These are phyloP conservation scores for Suricata suricatta DNA, from an alignment of 2,113 vertebrate species.

Conservation along the genomic window DNA sequence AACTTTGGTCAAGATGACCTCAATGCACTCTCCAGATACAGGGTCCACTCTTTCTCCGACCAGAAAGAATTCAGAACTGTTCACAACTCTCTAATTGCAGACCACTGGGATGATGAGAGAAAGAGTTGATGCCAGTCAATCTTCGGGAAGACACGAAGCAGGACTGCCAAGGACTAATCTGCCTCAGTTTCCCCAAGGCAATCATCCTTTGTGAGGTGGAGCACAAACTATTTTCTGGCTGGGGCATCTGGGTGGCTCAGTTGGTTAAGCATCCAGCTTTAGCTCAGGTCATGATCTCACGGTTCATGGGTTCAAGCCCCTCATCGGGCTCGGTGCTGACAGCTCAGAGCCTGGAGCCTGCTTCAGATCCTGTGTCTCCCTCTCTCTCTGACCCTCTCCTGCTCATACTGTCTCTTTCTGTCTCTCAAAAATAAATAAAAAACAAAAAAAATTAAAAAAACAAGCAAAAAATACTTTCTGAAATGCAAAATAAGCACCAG, in stretches of 20 bases:
- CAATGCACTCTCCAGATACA: neutral
- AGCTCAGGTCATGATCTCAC: no score
- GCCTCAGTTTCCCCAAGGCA: neutral
- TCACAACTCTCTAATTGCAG: neutral
- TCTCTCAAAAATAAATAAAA: no score
- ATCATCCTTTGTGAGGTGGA: neutral
- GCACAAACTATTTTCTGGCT: neutral
- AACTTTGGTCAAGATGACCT: neutral
- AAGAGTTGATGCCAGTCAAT: neutral
- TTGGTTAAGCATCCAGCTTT: no score
- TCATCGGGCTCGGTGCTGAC: no score
- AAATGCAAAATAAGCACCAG: neutral
- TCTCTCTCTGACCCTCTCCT: no score
- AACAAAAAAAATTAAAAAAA: no score
- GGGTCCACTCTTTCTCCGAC: neutral
- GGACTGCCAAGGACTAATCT: neutral
- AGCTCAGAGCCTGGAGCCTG: no score
- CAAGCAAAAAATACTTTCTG: neutral
- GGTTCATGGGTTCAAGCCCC: no score
- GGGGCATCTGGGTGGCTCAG: no score
- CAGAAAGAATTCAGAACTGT: neutral
- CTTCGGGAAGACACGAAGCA: neutral
- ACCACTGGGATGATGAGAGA: neutral
- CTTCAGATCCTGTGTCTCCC: no score
- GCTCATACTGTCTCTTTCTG: no score